These are phyloP conservation scores for Felis catus DNA, from an alignment of 2,113 vertebrate species.

Conservation along the genomic window DNA sequence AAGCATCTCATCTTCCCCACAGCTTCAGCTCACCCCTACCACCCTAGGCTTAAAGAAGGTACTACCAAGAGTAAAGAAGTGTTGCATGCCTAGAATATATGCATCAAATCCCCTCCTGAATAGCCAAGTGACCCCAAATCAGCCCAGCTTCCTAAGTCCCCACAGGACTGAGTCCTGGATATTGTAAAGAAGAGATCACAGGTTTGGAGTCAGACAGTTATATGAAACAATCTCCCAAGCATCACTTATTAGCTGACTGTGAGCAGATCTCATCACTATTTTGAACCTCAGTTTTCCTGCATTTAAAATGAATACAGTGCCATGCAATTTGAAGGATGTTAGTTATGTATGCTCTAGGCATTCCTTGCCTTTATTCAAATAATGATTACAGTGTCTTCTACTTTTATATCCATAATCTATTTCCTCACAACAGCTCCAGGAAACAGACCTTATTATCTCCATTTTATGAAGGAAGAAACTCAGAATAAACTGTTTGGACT, in stretches of 20 bases:
- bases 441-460: neutral
- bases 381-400: neutral
- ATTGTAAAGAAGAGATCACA: neutral
- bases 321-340: neutral
- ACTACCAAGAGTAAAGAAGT: neutral
- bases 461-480: neutral
- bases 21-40: neutral
- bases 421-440: neutral
- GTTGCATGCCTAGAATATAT: neutral
- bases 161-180: neutral
- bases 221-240: neutral
- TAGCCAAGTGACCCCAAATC: neutral
- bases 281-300: neutral
- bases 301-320: neutral
- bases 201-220: neutral
- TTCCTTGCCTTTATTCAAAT: neutral
- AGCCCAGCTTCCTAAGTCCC: neutral
- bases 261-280: neutral
- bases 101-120: neutral
- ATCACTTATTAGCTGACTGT: neutral
- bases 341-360: neutral
- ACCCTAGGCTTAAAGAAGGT: neutral
- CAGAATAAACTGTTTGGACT: neutral
- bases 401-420: neutral
- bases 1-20: neutral